Evolutionary conservation across 2,113 vertebrate species (phyloP).

Genomic region (Planiliza haematocheilus): DNA sequence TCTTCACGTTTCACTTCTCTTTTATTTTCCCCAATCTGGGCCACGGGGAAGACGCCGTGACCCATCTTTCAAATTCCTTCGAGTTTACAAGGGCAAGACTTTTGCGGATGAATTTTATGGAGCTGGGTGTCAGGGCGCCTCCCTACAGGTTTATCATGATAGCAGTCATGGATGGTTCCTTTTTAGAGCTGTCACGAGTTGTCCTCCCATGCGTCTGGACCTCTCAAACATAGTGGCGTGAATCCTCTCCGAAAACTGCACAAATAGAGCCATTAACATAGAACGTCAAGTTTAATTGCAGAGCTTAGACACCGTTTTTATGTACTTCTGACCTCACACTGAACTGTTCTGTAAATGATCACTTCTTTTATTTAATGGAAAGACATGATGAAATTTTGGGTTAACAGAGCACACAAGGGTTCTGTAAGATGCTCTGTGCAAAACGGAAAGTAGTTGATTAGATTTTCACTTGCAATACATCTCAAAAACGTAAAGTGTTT

Average conservation of each 20-base stretch:
- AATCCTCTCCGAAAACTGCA: conserved; percentile 35
- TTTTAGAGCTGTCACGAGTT: conserved; percentile 55
- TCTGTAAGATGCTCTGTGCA: conserved; percentile 26
- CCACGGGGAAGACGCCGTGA: conserved; percentile 41
- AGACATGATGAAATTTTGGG: conserved; percentile 36
- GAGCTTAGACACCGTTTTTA: conserved; percentile 35
- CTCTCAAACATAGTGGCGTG: conserved; percentile 49
- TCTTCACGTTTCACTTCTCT: conserved; percentile 34
- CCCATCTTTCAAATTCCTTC: conserved; percentile 71
- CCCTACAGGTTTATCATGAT: conserved; percentile 66
- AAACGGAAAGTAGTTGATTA: conserved; percentile 44
- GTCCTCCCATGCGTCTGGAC: conserved; percentile 66
- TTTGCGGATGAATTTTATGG: conserved; percentile 49
- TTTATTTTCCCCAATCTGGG: conserved; percentile 46
- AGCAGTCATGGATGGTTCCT: conserved; percentile 54
- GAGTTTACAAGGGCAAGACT: conserved; percentile 64
- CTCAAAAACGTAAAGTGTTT: conserved; percentile 60
- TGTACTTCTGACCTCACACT: conserved; percentile 43
- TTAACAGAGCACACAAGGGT: neutral
- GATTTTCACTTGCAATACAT: conserved; percentile 47
- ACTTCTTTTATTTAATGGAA: conserved; percentile 47
- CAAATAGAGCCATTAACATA: conserved; percentile 60
- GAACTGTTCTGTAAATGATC: conserved; percentile 51
- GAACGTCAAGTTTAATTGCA: conserved; percentile 53
- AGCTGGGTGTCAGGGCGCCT: conserved; percentile 50